Evolutionary conservation across 2,113 vertebrate genomes (phyloP), one percentile per base, ranked within the genome.

Genomic region (Chaetorhynchus papuensis): DNA sequence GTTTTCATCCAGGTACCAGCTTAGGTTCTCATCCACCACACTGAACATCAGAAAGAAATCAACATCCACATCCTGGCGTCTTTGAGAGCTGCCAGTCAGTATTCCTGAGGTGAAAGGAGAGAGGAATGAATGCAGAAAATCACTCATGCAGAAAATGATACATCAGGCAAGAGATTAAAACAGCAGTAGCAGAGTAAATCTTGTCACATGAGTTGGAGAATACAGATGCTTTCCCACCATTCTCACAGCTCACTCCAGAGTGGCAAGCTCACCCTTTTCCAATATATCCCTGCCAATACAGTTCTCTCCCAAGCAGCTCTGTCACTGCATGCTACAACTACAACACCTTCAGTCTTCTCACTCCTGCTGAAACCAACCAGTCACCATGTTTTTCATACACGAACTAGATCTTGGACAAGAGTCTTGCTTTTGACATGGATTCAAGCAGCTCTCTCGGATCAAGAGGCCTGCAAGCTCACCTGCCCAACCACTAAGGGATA

Each of bases 41-140:
- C 96, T 98, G 94, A 98, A 98, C 96, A 98, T 97, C 45, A 98
- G 94, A 82, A 98, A 98, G 94, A 98, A 98, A 89, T 97, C 92
- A n/a, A 96, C 41, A 50, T 98, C 97, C 75, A 98, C 95, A 13
- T 98, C 98, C 56, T 61, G 83, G 12, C 98, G 96, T 6, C 64
- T 95, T 59, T 96, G 96, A 92, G 98, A 97, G 14, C 37, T 80
- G n/a, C 90, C 97, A 87, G 97, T 90, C 92, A 98, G 92, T 5
- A 87, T 66, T 71, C 98, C 98, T 98, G 52, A 39, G 22, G 42
- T 7, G 74, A 96, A 53, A 77, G 71, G 50, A 44, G 75, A 90
- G 66, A 39, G 6, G 15, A 72, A 71, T 28, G 41, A 95, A 83
- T 27, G 31, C 21, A 75, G 47, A 59, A 89, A 60, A 33, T 13